Percentiles rank a stretch among this genome's conserved stretches.
These are phyloP conservation scores for Hemicentrotus pulcherrimus DNA, from an alignment of 35 echinoderm and acorn worm species.

Conservation along the genomic window DNA sequence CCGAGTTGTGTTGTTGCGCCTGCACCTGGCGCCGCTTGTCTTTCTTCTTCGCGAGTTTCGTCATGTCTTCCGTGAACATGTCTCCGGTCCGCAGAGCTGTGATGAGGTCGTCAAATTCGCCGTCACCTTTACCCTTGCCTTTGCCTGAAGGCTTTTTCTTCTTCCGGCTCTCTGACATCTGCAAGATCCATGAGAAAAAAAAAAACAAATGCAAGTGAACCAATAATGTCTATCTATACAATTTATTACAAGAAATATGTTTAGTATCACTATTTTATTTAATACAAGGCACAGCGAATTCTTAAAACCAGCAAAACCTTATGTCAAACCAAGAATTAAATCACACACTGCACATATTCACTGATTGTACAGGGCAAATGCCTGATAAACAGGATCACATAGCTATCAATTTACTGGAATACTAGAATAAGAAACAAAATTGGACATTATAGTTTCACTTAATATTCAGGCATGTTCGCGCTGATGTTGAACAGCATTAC, in stretches of 20 bases:
- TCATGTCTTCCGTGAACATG: slow-evolving; percentile 93
- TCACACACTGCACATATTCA: too few species aligned
- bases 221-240: too few species aligned
- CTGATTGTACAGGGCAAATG: too few species aligned
- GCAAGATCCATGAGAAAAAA: slow-evolving; percentile 31
- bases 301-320: too few species aligned
- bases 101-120: slow-evolving; percentile 98
- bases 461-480: too few species aligned
- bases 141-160: slow-evolving; percentile 56
- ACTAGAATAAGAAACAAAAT: too few species aligned
- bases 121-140: slow-evolving; percentile 57
- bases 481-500: too few species aligned
- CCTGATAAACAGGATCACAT: too few species aligned
- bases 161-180: slow-evolving; percentile 65
- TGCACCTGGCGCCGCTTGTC: slow-evolving; percentile 56
- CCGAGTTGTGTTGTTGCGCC: slow-evolving; percentile 61
- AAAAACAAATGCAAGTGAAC: not conserved
- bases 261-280: not conserved
- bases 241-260: too few species aligned
- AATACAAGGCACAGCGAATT: not conserved
- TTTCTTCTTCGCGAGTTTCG: slow-evolving; percentile 67
- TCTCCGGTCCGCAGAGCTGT: slow-evolving; percentile 95
- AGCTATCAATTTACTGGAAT: too few species aligned
- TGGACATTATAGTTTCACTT: too few species aligned
- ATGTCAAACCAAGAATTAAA: too few species aligned